Base-by-base conservation (phyloP, 2,888 invertebrate species). In the Gari tellinella region DNA sequence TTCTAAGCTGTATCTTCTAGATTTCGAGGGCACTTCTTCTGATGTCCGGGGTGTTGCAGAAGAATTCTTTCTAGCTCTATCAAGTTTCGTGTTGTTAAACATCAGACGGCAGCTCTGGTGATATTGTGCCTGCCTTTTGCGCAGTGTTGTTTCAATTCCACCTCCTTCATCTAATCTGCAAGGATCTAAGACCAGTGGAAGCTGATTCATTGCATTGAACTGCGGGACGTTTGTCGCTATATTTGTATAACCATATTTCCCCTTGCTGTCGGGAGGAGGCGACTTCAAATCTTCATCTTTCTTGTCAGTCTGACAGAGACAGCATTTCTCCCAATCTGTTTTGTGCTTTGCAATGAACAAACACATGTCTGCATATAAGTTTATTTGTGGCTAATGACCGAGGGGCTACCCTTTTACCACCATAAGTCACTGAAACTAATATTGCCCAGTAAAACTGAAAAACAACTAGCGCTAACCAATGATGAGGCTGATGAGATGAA, bases 141-240 rank as follows among this genome's bases (percentile, higher is more conserved):
- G 56, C 66, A 77, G 51, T 43, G 77, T 75, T 48, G 46, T 53
- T 65, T 75, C 77, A 56, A 78, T 69, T 14, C 77, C 69, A 69
- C 41, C 60, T 40, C 76, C 72, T 46, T 82, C 70, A 60, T 74
- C 67, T 55, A 82, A 56, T 62, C 78, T 65, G 12, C 17, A 21
- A 15, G 67, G 58, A 61, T 80, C 61, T 2, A 77, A 66, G 15
- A 51, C n/a, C n/a, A n/a, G n/a, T n/a, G 77, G 68, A n/a, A 80
- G 53, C 37, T 55, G 55, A 21, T 66, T 72, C 40, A 61, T 55
- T 5, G 49, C 58, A 41, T 66, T 48, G 56, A 72, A 72, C 8
- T 55, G 55, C 7, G 72, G 72, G 56, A 72, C 43, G 38, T 72
- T 72, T 26, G 56, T 51, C 51, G 72, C 66, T 0, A 72, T 23